phyloP scores from a whole-genome alignment of 1,140 invertebrate genomes.

The Halesus radiatus region DNA sequence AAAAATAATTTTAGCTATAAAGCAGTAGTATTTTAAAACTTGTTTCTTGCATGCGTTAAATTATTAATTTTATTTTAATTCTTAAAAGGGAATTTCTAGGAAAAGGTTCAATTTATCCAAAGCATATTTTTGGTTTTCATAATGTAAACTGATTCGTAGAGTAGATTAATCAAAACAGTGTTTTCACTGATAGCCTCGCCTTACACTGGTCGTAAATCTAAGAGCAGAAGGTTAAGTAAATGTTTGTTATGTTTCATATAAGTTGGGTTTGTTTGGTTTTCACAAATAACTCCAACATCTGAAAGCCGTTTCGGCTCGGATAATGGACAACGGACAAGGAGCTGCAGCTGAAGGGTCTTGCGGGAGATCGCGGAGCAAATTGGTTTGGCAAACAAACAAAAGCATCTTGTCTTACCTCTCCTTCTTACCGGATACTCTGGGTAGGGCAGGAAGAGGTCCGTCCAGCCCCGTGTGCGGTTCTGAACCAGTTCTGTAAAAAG shows the following conservation, averaged over 20 bases:
- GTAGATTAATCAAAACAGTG: no score
- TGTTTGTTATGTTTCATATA: neutral
- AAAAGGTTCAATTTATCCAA: no score
- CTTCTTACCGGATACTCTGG: conserved; percentile 26
- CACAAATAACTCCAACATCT: conserved; percentile 12
- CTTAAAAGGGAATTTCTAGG: no score
- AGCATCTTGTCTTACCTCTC: conserved; percentile 1
- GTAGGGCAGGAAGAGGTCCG: conserved; percentile 25
- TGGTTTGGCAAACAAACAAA: neutral
- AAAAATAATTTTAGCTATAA: no score
- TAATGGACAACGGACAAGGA: neutral
- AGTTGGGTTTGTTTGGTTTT: neutral
- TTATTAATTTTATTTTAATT: no score
- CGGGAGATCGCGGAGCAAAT: neutral
- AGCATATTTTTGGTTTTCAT: no score
- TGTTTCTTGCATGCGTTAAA: no score
- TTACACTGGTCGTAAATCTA: neutral
- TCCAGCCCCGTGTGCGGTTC: conserved; percentile 19
- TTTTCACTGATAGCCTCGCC: no score
- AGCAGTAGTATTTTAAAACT: no score
- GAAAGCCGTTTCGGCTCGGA: no score
- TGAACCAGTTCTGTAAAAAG: neutral
- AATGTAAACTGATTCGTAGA: no score
- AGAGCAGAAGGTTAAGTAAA: conserved; percentile 6
- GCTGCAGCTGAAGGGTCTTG: neutral